Evolutionary conservation across 2,888 invertebrate genomes (phyloP), one percentile per base, ranked within the genome.

Genomic region (Orchestes rusci): DNA sequence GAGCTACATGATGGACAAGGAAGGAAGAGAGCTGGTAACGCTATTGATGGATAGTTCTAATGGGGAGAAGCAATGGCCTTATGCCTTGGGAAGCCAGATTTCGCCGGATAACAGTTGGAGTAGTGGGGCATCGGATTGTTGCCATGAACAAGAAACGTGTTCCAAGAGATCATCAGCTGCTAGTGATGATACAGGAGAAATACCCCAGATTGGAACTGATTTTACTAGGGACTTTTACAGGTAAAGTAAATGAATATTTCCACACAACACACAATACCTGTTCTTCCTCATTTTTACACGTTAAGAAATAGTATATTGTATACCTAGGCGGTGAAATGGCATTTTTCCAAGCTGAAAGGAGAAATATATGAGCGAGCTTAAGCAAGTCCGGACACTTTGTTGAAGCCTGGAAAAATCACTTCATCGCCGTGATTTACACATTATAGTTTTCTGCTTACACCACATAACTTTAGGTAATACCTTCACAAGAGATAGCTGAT

Each of bases 191-290:
- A 71, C 73, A 4, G 65, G 67, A 5, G 80, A 82, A 59, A 73
- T 80, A 49, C 77, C 81, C 1, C 76, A 77, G 29, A 73, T 82
- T 15, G 83, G 83, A 15, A 75, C 81, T 10, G 83, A 84, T 64
- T 86, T 86, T 59, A 85, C 84, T 3, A 71, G 84, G 52, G 86
- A 86, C 67, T 86, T 85, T 66, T 86, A 86, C 63, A 61, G 66
- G 65, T 65, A 51, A 50, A 44, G 7, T 34, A 4, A n/a, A n/a
- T n/a, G n/a, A n/a, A n/a, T n/a, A n/a, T n/a, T n/a, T n/a, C n/a
- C n/a, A n/a, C n/a, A n/a, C 18, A 28, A 28, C n/a, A 3, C 28
- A n/a, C n/a, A 28, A n/a, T 2, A 28, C 3, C 3, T 3, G 12
- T 12, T 28, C 3, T 28, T n/a, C 12, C 3, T 12, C 12, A 3